Percentiles rank a stretch among this genome's conserved stretches.
Conservation (phyloP, 2,888 invertebrate genomes). For the Ennomos fuscantarius region DNA sequence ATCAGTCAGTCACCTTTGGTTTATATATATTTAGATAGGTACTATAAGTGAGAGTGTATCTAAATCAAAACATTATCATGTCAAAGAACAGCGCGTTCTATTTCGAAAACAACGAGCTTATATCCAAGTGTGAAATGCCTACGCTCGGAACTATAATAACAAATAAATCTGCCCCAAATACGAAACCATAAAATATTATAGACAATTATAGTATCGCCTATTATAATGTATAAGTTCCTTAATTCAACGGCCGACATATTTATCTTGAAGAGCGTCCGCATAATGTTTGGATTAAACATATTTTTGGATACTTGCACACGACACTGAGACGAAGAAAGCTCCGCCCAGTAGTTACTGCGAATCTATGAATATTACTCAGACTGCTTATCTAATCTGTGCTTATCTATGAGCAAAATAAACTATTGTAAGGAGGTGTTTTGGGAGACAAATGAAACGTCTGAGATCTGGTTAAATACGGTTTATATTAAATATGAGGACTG, state of each 20-base stretch:
- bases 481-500: no score
- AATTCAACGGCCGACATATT: conserved; percentile 72
- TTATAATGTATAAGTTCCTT: conserved; percentile 54
- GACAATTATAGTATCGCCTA: conserved; percentile 29
- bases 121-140: conserved; percentile 14
- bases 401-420: no score
- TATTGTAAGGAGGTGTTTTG: no score
- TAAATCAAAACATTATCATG: conserved; percentile 15
- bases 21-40: no score
- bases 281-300: conserved; percentile 84
- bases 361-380: no score
- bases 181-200: conserved; percentile 29
- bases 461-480: no score
- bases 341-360: background rate
- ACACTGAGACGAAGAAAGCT: conserved; percentile 55
- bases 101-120: background rate
- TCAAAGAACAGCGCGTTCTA: conserved; percentile 1
- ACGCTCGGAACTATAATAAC: conserved; percentile 16
- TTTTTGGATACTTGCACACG: conserved; percentile 83
- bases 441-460: no score
- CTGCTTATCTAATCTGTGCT: conserved; percentile 7
- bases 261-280: conserved; percentile 77
- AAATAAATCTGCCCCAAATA: conserved; percentile 33
- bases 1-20: no score
- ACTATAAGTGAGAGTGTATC: background rate